Evolutionary conservation across 2,113 vertebrate species (phyloP).

Genomic region (Nothoprocta pentlandii): DNA sequence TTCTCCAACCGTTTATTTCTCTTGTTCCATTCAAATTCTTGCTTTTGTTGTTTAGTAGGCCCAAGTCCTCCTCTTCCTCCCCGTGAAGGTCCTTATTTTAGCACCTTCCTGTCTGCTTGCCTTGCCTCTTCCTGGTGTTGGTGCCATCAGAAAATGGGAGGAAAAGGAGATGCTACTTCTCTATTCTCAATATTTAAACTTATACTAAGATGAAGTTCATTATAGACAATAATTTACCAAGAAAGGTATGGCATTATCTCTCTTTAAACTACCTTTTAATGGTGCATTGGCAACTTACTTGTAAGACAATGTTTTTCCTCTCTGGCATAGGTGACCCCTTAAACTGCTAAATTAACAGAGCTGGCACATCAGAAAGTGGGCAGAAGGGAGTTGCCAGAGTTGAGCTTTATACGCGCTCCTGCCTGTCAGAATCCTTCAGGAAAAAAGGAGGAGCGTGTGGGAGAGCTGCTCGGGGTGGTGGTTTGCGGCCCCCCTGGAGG

Average conservation of each 20-base stretch:
- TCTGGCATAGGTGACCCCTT: neutral
- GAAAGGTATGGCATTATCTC: neutral
- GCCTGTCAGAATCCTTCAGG: neutral
- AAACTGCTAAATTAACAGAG: neutral
- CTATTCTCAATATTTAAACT: neutral
- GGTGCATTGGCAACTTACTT: neutral
- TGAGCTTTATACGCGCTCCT: neutral
- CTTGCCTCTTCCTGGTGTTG: neutral
- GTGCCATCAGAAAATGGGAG: neutral
- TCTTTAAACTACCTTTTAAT: neutral
- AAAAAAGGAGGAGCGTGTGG: neutral
- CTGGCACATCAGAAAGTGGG: neutral
- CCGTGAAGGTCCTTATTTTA: accelerated
- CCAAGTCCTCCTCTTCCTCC: neutral
- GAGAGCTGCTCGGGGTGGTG: neutral
- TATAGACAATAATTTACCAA: neutral
- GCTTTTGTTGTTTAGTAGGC: neutral
- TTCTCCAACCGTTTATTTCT: neutral
- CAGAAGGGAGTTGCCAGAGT: neutral
- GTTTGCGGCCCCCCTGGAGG: neutral
- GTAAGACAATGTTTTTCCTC: neutral
- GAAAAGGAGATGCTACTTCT: neutral
- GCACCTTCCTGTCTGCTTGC: neutral
- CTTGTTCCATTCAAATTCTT: neutral
- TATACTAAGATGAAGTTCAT: neutral